phyloP scores from a whole-genome alignment of 2,888 invertebrate species.

The Rutpela maculata region DNA sequence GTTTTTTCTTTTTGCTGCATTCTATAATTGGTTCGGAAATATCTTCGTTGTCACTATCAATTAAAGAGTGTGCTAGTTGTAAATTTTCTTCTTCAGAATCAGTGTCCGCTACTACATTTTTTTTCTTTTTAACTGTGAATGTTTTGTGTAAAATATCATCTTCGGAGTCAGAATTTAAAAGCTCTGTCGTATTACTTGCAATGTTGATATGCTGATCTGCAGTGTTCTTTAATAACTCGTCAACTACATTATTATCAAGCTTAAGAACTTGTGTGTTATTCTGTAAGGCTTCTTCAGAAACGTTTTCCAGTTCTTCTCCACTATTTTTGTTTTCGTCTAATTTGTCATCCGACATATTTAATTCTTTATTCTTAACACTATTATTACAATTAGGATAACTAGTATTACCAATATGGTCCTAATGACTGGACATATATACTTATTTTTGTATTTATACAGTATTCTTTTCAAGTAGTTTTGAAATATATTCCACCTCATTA shows the following conservation, averaged over 20 bases:
- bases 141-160: background rate
- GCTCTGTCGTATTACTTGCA: background rate
- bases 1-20: slow-evolving; percentile 20
- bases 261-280: background rate
- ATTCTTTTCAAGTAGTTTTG: too few relatives aligned
- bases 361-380: background rate
- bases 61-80: background rate
- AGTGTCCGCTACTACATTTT: slow-evolving; percentile 53
- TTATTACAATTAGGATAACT: too few relatives aligned
- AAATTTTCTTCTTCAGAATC: slow-evolving; percentile 55
- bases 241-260: background rate
- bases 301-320: background rate
- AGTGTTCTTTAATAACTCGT: background rate
- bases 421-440: too few relatives aligned
- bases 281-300: background rate
- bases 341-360: background rate
- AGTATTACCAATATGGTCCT: too few relatives aligned
- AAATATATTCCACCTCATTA: too few relatives aligned
- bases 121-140: slow-evolving; percentile 19
- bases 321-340: background rate
- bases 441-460: too few relatives aligned
- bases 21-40: slow-evolving; percentile 18
- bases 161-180: background rate
- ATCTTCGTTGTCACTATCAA: slow-evolving; percentile 32
- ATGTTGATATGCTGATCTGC: background rate